Base-by-base conservation (phyloP, 1,140 invertebrate species). In the Orussus abietinus region DNA sequence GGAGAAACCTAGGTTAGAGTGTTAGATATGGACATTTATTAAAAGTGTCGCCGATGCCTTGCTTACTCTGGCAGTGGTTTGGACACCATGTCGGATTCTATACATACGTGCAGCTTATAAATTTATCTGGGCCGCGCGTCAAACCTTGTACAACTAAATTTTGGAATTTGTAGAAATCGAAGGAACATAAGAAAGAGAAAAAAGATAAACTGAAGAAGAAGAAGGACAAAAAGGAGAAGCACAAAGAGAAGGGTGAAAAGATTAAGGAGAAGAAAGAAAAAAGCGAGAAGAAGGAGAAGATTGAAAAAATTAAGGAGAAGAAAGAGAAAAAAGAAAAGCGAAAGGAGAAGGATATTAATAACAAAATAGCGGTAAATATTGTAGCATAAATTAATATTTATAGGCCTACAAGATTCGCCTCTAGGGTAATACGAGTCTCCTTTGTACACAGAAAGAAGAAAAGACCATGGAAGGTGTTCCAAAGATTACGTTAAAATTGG, bases 401-500 rank as follows among this genome's bases (percentile, higher is more conserved):
- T 42, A 30, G 19, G 14, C 4, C 42, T 29, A n/a, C 15, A n/a
- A n/a, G n/a, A n/a, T n/a, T n/a, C n/a, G n/a, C n/a, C n/a, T n/a
- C n/a, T n/a, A n/a, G n/a, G n/a, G n/a, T n/a, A n/a, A n/a, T 12
- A 45, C 42, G 13, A 50, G 0, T 37, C 14, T 21, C 17, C 18
- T 25, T 31, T 36, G 17, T 9, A 49, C 47, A 5, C 29, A 75
- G 66, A 69, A 68, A 36, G 73, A 77, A 44, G 68, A 71, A 43
- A 75, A 77, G 60, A 45, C 26, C 28, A 51, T 56, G 19, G 79
- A 81, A 62, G 72, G 67, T 30, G 79, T 89, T 19, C 88, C 88
- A 9, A 92, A 90, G 71, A 69, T 91, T 20, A 90, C 87, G 3
- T 71, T 92, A 7, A 91, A 90, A 69, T 65, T 92, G 22, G 80